Evolutionary conservation across 2,113 vertebrate genomes (phyloP), one percentile per base, ranked within the genome.

Genomic region (Scomber scombrus): DNA sequence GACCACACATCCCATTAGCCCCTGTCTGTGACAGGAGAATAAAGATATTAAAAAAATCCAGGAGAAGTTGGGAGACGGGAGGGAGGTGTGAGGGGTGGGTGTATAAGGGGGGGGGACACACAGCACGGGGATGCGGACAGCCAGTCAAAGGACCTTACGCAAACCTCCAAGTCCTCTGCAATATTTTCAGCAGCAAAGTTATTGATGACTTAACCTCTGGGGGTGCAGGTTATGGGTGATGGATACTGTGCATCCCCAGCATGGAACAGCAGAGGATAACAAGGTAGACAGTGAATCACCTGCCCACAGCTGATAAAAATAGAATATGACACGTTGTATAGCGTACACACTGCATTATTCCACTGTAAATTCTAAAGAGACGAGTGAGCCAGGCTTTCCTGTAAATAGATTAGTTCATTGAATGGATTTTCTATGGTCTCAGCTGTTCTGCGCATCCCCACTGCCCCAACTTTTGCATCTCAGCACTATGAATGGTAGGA

Each of bases 1-100:
- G 97, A 97, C 97, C 97, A 96, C 96, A 96, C 95, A 95, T 98
- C 97, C 97, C 96, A 98, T 99, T 99, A 99, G 96, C 97, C 97
- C 95, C 97, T 97, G 96, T 95, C 97, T 95, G 84, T 97, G 97
- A 97, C 97, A 97, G 95, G 87, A 94, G 96, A 94, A 97, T 96
- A 96, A 96, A 95, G 94, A 96, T 95, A 95, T 95, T 91, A 93
- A 92, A 96, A 70, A 90, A 95, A 95, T 85, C 82, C 84, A 19
- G 80, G 92, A 93, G 89, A 94, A 92, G 88, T 83, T 83, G 67
- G 78, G 76, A 77, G 80, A 78, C 8, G 34, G 34, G 31, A 8
- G 31, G 31, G 31, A 26, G 23, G 23, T 2, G 23, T 26, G 23
- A 3, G 45, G 63, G 74, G 63, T 26, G 47, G 23, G 19, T 90